phyloP scores from a whole-genome alignment of 2,113 vertebrate genomes.

The Xiphophorus maculatus region DNA sequence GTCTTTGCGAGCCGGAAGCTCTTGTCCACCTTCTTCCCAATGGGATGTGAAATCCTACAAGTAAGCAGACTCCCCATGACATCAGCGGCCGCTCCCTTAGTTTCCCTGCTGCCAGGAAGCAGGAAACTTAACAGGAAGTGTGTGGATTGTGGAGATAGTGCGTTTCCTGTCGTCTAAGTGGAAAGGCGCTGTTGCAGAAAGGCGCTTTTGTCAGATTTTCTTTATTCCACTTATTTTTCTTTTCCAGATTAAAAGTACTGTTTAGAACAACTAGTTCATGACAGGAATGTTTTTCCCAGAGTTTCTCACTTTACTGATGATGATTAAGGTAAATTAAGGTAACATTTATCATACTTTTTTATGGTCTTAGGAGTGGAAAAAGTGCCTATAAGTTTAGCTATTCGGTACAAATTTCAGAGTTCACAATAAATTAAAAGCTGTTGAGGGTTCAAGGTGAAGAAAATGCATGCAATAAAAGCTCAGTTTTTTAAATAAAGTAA shows the following conservation, averaged over 20 bases:
- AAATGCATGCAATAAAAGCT: too few species aligned
- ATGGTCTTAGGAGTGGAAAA: neutral
- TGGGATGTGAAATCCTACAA: slow-evolving; percentile 26
- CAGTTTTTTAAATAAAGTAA: too few species aligned
- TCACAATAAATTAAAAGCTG: too few species aligned
- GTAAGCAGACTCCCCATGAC: slow-evolving; percentile 39
- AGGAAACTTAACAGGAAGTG: slow-evolving; percentile 70
- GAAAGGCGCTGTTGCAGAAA: slow-evolving; percentile 26
- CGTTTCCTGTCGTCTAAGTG: slow-evolving; percentile 55
- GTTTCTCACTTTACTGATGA: neutral
- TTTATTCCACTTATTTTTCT: slow-evolving; percentile 10
- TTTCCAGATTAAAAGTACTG: neutral
- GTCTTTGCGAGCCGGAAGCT: slow-evolving; percentile 27
- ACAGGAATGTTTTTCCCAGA: neutral
- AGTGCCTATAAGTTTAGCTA: neutral
- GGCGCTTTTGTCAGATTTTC: slow-evolving; percentile 24
- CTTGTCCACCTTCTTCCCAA: slow-evolving; percentile 27
- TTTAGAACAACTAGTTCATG: neutral
- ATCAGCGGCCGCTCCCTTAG: slow-evolving; percentile 47
- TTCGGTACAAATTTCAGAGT: too few species aligned
- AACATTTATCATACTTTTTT: neutral
- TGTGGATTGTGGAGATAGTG: slow-evolving; percentile 68
- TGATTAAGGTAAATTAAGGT: neutral
- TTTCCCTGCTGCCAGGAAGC: slow-evolving; percentile 60
- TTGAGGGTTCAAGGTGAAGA: too few species aligned